phyloP scores from a whole-genome alignment of 2,113 vertebrate genomes.

The Psittacus erithacus region DNA sequence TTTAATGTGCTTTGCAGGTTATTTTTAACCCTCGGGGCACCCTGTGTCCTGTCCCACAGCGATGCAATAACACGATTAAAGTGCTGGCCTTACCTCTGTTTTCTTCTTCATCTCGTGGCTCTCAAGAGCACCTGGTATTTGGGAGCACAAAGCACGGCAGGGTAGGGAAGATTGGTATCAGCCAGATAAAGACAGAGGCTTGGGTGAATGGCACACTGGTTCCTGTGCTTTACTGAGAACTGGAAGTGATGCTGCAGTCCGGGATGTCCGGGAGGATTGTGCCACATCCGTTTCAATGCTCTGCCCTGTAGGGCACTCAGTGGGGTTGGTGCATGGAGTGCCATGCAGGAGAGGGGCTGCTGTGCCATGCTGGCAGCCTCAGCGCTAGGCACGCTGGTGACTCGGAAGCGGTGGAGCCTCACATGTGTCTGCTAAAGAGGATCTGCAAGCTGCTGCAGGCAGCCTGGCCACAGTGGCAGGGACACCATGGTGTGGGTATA shows the following conservation, averaged over 20 bases:
- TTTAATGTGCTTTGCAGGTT: background rate
- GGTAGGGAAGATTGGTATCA: background rate
- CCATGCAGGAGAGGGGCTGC: background rate
- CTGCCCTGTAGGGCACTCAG: background rate
- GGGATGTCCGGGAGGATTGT: too few relatives aligned
- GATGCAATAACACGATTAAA: accelerated
- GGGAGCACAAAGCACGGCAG: background rate
- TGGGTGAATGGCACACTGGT: background rate
- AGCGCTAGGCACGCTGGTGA: too few relatives aligned
- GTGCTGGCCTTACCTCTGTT: background rate
- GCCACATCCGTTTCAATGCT: accelerated
- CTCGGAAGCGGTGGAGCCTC: background rate
- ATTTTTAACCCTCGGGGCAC: background rate
- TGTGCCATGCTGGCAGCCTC: background rate
- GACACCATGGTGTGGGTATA: background rate
- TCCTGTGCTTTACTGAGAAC: background rate
- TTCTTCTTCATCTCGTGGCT: background rate
- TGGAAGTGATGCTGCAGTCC: background rate
- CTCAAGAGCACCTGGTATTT: background rate
- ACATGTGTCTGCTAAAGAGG: background rate
- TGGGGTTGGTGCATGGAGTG: background rate
- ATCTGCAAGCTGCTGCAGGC: background rate
- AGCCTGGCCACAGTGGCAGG: background rate
- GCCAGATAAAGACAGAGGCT: background rate
- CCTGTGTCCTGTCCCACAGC: too few relatives aligned